Conservation (phyloP, 2,797 vertebrate genomes). For the Enteromius argenteus region DNA sequence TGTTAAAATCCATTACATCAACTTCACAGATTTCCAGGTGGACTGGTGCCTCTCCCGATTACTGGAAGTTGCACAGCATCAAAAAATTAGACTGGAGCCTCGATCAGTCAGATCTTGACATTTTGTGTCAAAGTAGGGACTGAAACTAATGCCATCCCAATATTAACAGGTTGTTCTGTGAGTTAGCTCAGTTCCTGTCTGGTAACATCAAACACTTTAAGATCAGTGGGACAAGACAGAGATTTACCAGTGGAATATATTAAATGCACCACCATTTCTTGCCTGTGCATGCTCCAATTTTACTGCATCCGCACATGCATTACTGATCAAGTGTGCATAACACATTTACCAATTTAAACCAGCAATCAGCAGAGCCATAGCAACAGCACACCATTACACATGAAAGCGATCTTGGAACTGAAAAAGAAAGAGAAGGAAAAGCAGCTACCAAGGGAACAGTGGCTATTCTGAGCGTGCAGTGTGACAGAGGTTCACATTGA, state of each 20-base stretch:
- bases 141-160: not conserved
- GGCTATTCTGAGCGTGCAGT: constrained; percentile 73
- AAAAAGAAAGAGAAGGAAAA: constrained; percentile 63
- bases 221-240: constrained; percentile 71
- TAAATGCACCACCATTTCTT: constrained; percentile 67
- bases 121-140: not conserved
- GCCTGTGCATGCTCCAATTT: constrained; percentile 71
- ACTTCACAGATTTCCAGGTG: not conserved
- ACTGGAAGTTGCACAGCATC: not conserved
- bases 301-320: constrained; percentile 28
- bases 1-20: not conserved
- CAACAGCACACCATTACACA: constrained; percentile 18
- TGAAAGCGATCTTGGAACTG: not conserved
- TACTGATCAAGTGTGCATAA: not conserved
- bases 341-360: constrained; percentile 1
- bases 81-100: not conserved
- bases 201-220: constrained; percentile 1
- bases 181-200: not conserved
- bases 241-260: constrained; percentile 74
- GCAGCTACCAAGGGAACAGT: constrained; percentile 77
- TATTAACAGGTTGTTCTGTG: not conserved
- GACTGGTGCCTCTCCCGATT: not conserved
- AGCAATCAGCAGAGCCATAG: constrained; percentile 12
- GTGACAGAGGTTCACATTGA: constrained; percentile 80
- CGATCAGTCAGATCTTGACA: not conserved